phyloP scores from a whole-genome alignment of 1,140 invertebrate genomes.

The Ericerus pela region DNA sequence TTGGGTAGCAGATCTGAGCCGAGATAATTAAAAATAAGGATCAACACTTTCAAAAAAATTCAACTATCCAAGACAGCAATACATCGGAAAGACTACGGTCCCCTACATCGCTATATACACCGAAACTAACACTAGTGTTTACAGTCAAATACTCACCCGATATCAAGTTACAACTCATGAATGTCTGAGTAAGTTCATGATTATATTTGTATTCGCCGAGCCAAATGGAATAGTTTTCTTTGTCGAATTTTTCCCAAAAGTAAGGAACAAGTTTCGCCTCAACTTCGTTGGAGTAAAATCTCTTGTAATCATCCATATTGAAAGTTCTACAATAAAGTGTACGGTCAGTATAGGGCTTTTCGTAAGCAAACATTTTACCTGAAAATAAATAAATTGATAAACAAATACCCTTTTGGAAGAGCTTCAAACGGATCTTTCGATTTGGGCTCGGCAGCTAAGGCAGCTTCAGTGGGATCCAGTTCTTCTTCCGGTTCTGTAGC shows the following conservation, averaged over 20 bases:
- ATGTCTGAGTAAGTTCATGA: slow-evolving; percentile 78
- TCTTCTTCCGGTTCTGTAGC: slow-evolving; percentile 39
- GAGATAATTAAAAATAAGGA: no score
- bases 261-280: slow-evolving; percentile 86
- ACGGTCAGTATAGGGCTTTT: no score
- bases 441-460: slow-evolving; percentile 60
- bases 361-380: background rate
- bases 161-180: slow-evolving; percentile 93
- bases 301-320: slow-evolving; percentile 94
- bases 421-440: slow-evolving; percentile 82
- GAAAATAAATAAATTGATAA: slow-evolving; percentile 4
- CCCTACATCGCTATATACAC: no score
- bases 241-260: slow-evolving; percentile 97
- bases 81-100: no score
- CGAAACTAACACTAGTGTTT: no score
- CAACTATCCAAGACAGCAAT: no score
- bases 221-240: slow-evolving; percentile 96
- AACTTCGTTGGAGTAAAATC: slow-evolving; percentile 93
- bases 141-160: no score
- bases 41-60: no score
- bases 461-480: slow-evolving; percentile 49
- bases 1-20: no score
- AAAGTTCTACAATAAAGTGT: slow-evolving; percentile 49
- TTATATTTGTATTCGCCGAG: slow-evolving; percentile 92
- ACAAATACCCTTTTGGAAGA: slow-evolving; percentile 63